Conservation (phyloP, 2,797 vertebrate species). For the Sebastes goodei region DNA sequence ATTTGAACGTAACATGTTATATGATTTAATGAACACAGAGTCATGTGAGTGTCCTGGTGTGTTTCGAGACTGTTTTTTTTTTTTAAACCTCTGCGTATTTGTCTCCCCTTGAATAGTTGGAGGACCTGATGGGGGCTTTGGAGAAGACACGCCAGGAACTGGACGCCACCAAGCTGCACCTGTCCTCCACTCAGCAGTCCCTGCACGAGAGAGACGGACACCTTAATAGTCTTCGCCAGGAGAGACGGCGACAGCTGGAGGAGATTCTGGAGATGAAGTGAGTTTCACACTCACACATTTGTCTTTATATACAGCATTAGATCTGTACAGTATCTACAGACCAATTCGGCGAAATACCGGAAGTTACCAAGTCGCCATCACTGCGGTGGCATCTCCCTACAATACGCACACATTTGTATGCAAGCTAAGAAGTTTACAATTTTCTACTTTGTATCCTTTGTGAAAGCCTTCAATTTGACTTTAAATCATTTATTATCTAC, state of each 20-base stretch:
- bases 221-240: slow-evolving; percentile 88
- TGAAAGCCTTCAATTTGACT: too few species aligned
- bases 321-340: not conserved
- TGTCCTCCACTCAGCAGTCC: slow-evolving; percentile 93
- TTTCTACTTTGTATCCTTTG: too few species aligned
- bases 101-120: slow-evolving; percentile 80
- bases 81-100: slow-evolving; percentile 5
- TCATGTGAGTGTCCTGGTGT: not conserved
- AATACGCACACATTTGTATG: too few species aligned
- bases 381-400: too few species aligned
- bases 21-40: not conserved
- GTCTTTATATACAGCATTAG: not conserved
- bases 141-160: slow-evolving; percentile 95
- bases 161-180: slow-evolving; percentile 91
- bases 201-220: slow-evolving; percentile 92
- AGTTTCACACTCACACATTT: slow-evolving; percentile 68
- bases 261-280: slow-evolving; percentile 98
- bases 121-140: slow-evolving; percentile 92
- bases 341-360: too few species aligned
- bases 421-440: too few species aligned
- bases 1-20: not conserved
- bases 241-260: slow-evolving; percentile 93
- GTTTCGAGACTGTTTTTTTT: not conserved
- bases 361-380: too few species aligned
- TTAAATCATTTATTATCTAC: too few species aligned